Evolutionary conservation across 2,888 invertebrate genomes (phyloP), one percentile per base, ranked within the genome.

Genomic region (Cactoblastis cactorum): DNA sequence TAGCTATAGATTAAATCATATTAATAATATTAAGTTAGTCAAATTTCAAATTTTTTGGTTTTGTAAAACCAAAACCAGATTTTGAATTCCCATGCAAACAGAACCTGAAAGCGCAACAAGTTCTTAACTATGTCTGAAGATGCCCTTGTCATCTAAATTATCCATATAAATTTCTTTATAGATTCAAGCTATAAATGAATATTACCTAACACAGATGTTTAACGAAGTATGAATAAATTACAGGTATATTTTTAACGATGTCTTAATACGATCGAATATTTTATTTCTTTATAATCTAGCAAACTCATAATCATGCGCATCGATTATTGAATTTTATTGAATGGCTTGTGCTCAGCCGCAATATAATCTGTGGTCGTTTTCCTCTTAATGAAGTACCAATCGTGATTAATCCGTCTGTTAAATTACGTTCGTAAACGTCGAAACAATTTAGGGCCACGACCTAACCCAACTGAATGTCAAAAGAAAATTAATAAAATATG

Each of bases 401-500:
- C 17, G 15, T 39, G 38, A 49, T 49, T 24, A 47, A 47, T n/a
- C 37, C 28, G 32, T 43, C 33, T 41, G 17, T 24, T 37, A 28
- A 28, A 47, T 34, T 47, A 47, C 15, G 18, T 37, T 47, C 22
- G n/a, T 32, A 49, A 49, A 63, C 74, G 78, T 82, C 80, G 81
- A 81, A 83, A 82, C 71, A 81, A 54, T 65, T 73, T 69, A 66
- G 65, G 62, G 61, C 63, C 67, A 63, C 69, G 71, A 73, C 79
- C 74, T 76, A 67, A 65, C 71, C 71, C 69, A 71, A 71, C 59
- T 56, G 62, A 69, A 71, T 75, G 69, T 71, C 68, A 71, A 72
- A 69, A 71, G 71, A 71, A 72, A 77, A 81, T 82, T 82, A 74
- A 80, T 80, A 75, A 83, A 81, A 80, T 80, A 80, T 76, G 77